Conservation (phyloP, 2,113 vertebrate species). For the Butorides virescens region DNA sequence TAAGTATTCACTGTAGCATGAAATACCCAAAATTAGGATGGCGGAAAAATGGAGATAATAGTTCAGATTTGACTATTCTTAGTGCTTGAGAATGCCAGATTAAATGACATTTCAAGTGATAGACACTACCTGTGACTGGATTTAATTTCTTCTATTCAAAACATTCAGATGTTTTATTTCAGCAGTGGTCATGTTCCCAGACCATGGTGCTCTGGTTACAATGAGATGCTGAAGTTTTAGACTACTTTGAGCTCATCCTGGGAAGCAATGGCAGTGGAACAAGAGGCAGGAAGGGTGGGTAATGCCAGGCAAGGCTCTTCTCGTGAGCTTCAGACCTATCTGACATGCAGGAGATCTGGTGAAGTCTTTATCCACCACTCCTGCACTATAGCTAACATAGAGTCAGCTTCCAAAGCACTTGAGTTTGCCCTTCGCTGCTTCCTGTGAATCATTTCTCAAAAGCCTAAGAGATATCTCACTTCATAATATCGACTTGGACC, state of each 20-base stretch:
- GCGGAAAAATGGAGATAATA: neutral
- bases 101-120: neutral
- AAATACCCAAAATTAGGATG: neutral
- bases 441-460: neutral
- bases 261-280: neutral
- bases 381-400: fast-evolving
- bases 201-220: neutral
- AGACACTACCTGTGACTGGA: neutral
- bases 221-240: neutral
- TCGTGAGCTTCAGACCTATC: neutral
- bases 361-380: neutral
- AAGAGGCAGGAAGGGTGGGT: neutral
- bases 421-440: neutral
- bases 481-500: neutral
- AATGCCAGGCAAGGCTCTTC: fast-evolving
- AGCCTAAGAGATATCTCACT: neutral
- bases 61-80: neutral
- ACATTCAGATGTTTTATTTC: neutral
- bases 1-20: neutral
- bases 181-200: neutral
- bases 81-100: neutral
- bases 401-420: neutral
- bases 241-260: neutral
- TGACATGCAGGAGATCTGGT: neutral
- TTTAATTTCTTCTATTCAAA: neutral